phyloP scores from a whole-genome alignment of 2,888 invertebrate genomes.

The Tholera decimalis region DNA sequence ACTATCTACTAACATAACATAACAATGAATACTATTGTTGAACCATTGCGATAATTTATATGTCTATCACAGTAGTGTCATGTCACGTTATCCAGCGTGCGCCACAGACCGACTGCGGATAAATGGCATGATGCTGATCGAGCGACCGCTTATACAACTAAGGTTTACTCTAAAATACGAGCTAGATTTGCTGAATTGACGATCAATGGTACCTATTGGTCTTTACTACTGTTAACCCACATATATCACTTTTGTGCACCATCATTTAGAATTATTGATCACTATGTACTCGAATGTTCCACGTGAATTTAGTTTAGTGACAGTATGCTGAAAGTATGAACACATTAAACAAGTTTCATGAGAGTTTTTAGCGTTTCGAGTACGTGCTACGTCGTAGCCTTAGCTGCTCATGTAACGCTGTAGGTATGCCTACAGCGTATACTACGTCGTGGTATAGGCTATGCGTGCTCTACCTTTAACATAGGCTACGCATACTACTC shows the following conservation, averaged over 20 bases:
- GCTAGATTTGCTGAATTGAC: constrained; percentile 66
- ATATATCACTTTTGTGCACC: constrained; percentile 67
- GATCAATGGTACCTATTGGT: constrained; percentile 68
- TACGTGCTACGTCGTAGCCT: constrained; percentile 3
- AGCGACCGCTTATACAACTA: constrained; percentile 75
- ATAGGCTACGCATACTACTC: not conserved
- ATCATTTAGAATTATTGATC: constrained; percentile 53
- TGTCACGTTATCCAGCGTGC: constrained; percentile 78
- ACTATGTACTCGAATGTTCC: not conserved
- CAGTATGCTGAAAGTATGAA: constrained; percentile 7
- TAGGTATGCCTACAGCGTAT: not conserved
- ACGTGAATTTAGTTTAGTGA: constrained; percentile 5
- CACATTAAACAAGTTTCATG: not conserved
- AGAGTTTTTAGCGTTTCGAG: not conserved
- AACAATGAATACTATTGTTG: constrained; percentile 27
- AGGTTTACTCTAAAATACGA: constrained; percentile 80
- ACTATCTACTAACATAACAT: constrained; percentile 13
- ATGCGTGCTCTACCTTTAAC: not conserved
- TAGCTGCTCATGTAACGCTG: constrained; percentile 11
- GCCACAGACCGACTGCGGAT: constrained; percentile 73
- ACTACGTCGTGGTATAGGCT: not conserved
- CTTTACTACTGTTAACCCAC: constrained; percentile 57
- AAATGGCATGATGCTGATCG: constrained; percentile 75
- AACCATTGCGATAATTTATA: constrained; percentile 60
- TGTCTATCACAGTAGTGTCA: constrained; percentile 72